Conservation (phyloP, 23 tunicate species). For the Ciona savignyi region DNA sequence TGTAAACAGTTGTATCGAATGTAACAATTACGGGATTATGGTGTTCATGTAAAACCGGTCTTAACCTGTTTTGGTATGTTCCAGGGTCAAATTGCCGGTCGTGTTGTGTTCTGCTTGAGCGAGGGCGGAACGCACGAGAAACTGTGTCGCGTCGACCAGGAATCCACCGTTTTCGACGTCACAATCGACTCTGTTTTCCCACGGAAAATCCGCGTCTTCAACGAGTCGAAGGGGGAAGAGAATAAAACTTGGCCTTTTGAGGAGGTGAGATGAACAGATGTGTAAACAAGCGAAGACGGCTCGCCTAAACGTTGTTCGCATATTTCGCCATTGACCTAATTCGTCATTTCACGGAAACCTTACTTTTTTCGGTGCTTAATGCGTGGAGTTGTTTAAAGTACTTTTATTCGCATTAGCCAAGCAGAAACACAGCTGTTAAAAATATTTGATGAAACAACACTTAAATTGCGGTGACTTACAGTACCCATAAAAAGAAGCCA, state of each 20-base stretch:
- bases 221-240: constrained; percentile 8
- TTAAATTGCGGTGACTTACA: no score
- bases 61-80: background rate
- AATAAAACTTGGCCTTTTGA: constrained; percentile 57
- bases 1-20: background rate
- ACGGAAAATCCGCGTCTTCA: constrained; percentile 37
- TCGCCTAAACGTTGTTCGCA: background rate
- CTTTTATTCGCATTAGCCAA: background rate
- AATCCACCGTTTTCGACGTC: constrained; percentile 14
- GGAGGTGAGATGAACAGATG: constrained; percentile 22
- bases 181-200: background rate
- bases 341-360: background rate
- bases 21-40: background rate
- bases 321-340: background rate
- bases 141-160: constrained; percentile 12
- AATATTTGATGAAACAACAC: no score
- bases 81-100: constrained; percentile 15
- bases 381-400: no score
- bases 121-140: constrained; percentile 16
- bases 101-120: constrained; percentile 40
- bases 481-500: no score
- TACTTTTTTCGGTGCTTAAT: background rate
- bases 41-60: background rate
- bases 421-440: background rate
- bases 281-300: background rate